These are phyloP conservation scores for Spisula subtruncata DNA, from an alignment of 2,888 invertebrate genomes.

Conservation along the genomic window DNA sequence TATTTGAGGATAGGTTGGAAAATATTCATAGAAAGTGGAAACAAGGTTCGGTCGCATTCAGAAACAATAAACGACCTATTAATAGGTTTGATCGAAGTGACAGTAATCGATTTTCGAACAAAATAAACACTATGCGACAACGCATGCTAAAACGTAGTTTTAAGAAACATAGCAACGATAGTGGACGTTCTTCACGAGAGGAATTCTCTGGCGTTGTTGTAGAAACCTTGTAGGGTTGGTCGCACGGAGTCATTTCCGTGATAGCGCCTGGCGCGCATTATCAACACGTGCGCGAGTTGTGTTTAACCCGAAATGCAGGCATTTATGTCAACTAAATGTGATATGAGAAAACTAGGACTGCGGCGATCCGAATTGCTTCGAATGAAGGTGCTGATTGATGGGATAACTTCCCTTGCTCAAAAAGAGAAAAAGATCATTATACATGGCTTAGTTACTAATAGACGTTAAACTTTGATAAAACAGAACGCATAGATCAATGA, in stretches of 20 bases:
- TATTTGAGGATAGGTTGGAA: constrained; percentile 82
- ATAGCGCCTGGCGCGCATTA: constrained; percentile 17
- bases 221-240: constrained; percentile 59
- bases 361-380: not conserved
- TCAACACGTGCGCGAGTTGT: not conserved
- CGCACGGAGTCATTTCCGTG: not conserved
- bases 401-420: not conserved
- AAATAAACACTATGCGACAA: constrained; percentile 75
- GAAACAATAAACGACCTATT: constrained; percentile 56
- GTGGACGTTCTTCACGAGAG: not conserved
- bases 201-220: constrained; percentile 55
- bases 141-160: constrained; percentile 79
- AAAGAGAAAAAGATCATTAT: not conserved
- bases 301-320: not conserved
- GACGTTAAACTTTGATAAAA: too few species aligned
- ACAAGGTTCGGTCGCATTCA: constrained; percentile 73
- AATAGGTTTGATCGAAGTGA: constrained; percentile 72
- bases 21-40: constrained; percentile 80
- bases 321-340: constrained; percentile 9
- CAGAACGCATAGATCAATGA: too few species aligned
- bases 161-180: constrained; percentile 66
- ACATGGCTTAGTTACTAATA: not conserved
- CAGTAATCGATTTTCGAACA: constrained; percentile 71
- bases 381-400: not conserved
- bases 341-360: not conserved